Percentiles rank a stretch among this genome's conserved stretches.
Evolutionary conservation across 2,888 invertebrate genomes (phyloP).

Genomic region (Apodemia zela): DNA sequence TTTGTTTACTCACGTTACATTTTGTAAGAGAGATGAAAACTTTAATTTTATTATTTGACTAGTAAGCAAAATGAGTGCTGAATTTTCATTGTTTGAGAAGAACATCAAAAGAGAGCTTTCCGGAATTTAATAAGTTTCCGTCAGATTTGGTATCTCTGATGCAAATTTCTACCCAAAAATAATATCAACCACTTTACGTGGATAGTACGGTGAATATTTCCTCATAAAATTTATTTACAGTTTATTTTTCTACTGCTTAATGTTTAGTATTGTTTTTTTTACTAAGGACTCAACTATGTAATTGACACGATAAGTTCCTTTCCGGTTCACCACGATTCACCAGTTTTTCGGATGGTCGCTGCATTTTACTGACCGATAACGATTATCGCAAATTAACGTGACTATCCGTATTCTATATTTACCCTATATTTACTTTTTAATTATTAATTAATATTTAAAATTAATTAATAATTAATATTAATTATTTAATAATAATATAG

Average conservation of each 20-base stretch:
- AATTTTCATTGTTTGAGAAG: conserved; percentile 22
- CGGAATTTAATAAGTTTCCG: conserved; percentile 27
- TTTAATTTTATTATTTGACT: conserved; percentile 19
- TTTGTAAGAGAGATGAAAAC: conserved; percentile 17
- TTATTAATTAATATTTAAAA: too few relatives aligned
- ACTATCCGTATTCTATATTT: too few relatives aligned
- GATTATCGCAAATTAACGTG: too few relatives aligned
- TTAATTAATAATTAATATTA: too few relatives aligned
- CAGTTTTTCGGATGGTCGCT: too few relatives aligned
- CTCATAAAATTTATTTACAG: neutral
- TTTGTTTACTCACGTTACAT: conserved; percentile 22
- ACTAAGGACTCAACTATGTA: too few relatives aligned
- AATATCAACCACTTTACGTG: conserved; percentile 19
- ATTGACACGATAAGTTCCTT: too few relatives aligned
- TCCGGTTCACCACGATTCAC: too few relatives aligned
- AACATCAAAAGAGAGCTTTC: conserved; percentile 20
- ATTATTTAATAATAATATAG: too few relatives aligned
- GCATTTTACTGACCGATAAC: too few relatives aligned
- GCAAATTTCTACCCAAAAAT: conserved; percentile 31
- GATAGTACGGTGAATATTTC: neutral
- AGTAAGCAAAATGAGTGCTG: conserved; percentile 17
- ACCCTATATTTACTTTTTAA: too few relatives aligned
- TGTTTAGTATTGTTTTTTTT: too few relatives aligned
- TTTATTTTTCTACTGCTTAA: neutral
- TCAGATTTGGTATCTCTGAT: conserved; percentile 28